Evolutionary conservation across 2,797 vertebrate genomes (phyloP).

Genomic region (Sebastiscus tertius): DNA sequence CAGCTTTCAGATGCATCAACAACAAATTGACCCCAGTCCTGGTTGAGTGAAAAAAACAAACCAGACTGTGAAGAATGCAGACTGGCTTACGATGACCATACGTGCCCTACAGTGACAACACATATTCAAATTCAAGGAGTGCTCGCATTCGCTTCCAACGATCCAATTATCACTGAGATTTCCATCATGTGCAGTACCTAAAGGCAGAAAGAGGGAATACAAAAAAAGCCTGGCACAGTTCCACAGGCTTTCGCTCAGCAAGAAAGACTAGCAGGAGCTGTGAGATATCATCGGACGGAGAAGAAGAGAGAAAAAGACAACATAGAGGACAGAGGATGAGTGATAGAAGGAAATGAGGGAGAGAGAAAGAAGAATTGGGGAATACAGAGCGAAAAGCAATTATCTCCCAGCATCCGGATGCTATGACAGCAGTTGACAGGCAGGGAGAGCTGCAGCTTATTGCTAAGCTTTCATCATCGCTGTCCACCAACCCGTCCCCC

Average conservation of each 20-base stretch:
- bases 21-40: conserved; percentile 8
- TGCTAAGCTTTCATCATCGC: conserved; percentile 74
- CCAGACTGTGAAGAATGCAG: conserved; percentile 8
- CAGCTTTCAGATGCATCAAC: conserved; percentile 7
- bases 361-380: conserved; percentile 25
- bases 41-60: background rate
- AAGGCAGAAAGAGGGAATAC: background rate
- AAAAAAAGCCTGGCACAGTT: conserved; percentile 10
- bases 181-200: background rate
- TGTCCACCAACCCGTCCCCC: conserved; percentile 30
- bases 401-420: conserved; percentile 66
- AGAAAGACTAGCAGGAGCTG: conserved; percentile 3
- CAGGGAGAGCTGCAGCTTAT: conserved; percentile 74
- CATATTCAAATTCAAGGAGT: conserved; percentile 31
- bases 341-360: conserved; percentile 62
- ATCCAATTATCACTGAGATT: conserved; percentile 39
- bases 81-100: background rate
- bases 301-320: conserved; percentile 25
- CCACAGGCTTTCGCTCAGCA: conserved; percentile 10
- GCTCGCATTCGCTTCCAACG: background rate
- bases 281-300: conserved; percentile 37
- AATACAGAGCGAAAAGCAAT: conserved; percentile 64
- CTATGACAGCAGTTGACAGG: conserved; percentile 73
- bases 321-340: conserved; percentile 29
- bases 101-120: background rate